These are phyloP conservation scores for Rhamnusium bicolor DNA, from an alignment of 2,888 invertebrate species.

Conservation along the genomic window DNA sequence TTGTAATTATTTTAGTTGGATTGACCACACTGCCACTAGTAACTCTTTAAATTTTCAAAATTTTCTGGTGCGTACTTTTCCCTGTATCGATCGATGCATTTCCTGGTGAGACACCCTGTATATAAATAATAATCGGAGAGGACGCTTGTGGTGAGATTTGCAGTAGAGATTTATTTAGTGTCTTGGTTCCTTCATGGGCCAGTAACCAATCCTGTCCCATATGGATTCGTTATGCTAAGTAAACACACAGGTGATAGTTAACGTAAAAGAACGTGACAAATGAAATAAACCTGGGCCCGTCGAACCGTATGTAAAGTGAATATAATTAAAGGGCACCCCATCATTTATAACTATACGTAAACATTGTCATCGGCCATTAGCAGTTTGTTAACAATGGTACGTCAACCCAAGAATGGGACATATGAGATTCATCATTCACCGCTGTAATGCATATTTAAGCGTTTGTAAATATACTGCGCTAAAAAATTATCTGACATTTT, in stretches of 20 bases:
- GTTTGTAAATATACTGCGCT: constrained; percentile 47
- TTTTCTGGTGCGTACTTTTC: too few species aligned
- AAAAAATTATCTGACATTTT: constrained; percentile 20
- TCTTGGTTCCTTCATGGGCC: constrained; percentile 1
- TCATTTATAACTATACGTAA: constrained; percentile 67
- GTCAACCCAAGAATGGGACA: constrained; percentile 49
- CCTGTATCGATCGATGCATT: too few species aligned
- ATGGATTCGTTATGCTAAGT: constrained; percentile 17
- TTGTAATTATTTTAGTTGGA: too few species aligned
- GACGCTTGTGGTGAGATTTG: too few species aligned
- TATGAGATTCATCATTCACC: constrained; percentile 54
- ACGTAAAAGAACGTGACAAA: constrained; percentile 21
- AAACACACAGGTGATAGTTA: constrained; percentile 29
- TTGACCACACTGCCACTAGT: too few species aligned
- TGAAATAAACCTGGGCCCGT: constrained; percentile 19
- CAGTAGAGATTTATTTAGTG: not conserved
- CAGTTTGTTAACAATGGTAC: constrained; percentile 66
- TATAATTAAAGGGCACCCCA: constrained; percentile 56
- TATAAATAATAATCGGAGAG: too few species aligned
- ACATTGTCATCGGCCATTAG: constrained; percentile 67
- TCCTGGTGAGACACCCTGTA: too few species aligned
- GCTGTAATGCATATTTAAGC: constrained; percentile 60
- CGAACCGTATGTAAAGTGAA: constrained; percentile 33
- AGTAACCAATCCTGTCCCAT: not conserved
- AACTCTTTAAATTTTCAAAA: too few species aligned